These are phyloP conservation scores for Gastracanthus pulcherrimus DNA, from an alignment of 2,888 invertebrate genomes.

Conservation along the genomic window DNA sequence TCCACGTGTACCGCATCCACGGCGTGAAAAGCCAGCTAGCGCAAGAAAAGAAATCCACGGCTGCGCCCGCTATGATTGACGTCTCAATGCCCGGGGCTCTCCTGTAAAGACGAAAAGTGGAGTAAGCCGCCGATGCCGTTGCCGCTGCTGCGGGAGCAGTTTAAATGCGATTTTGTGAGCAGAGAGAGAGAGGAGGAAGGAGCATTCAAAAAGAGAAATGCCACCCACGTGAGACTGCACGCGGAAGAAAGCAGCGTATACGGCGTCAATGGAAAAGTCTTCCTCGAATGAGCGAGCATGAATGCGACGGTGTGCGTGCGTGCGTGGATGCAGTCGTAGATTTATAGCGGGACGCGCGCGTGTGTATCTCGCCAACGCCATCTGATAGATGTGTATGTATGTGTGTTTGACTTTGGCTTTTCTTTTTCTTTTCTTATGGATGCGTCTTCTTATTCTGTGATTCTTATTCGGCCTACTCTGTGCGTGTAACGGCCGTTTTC, in stretches of 20 bases:
- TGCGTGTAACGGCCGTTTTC: slow-evolving; percentile 17
- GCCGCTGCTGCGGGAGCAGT: neutral
- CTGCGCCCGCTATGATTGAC: slow-evolving; percentile 68
- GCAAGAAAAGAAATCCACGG: no score
- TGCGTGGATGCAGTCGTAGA: neutral
- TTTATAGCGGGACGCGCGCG: neutral
- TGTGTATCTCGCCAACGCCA: neutral
- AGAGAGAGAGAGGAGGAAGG: neutral
- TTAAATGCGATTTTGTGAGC: slow-evolving; percentile 33
- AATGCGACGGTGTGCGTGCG: neutral
- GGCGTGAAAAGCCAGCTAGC: no score
- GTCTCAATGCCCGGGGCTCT: slow-evolving; percentile 68
- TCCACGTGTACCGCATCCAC: no score
- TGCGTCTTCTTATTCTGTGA: neutral
- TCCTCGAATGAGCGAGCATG: slow-evolving; percentile 12
- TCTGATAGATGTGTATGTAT: slow-evolving; percentile 23
- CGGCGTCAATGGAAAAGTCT: slow-evolving; percentile 11
- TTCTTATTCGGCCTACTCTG: neutral
- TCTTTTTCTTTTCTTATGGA: neutral
- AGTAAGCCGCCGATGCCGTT: slow-evolving; percentile 66
- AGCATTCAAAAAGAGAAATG: no score
- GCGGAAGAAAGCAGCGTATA: neutral
- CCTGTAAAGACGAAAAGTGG: slow-evolving; percentile 69
- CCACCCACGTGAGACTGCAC: slow-evolving; percentile 32
- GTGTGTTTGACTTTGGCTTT: neutral